Percentiles rank a stretch among this genome's conserved stretches.
Evolutionary conservation across 1,140 invertebrate species (phyloP).

Genomic region (Eciton burchellii): DNA sequence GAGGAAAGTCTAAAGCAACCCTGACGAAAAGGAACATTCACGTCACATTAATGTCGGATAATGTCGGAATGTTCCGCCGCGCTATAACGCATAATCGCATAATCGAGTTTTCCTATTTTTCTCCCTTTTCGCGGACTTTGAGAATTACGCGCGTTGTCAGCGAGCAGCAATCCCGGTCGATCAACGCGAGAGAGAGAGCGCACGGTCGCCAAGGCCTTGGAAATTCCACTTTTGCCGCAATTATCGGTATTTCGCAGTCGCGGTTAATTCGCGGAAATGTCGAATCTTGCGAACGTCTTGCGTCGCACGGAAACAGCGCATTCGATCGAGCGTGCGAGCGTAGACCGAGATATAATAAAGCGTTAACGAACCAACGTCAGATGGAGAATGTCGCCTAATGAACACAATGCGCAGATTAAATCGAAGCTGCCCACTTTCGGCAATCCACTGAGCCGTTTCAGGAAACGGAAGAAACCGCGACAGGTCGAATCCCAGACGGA

Average conservation of each 20-base stretch:
- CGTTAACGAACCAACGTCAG: neutral
- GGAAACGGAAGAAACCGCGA: slow-evolving; percentile 65
- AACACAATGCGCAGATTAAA: slow-evolving; percentile 76
- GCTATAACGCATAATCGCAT: too few species aligned
- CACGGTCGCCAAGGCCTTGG: neutral
- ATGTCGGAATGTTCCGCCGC: too few species aligned
- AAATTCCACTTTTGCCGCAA: neutral
- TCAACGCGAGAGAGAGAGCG: neutral
- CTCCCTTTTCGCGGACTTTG: too few species aligned
- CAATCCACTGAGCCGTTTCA: slow-evolving; percentile 73
- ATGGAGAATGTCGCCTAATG: slow-evolving; percentile 59
- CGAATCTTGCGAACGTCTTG: neutral
- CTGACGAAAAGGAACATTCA: too few species aligned
- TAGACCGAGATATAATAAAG: neutral
- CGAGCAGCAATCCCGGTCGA: too few species aligned
- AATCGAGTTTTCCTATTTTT: too few species aligned
- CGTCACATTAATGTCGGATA: too few species aligned
- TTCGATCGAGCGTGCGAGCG: neutral
- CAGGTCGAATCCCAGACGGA: slow-evolving; percentile 37
- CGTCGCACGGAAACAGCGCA: neutral
- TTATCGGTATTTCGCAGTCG: neutral
- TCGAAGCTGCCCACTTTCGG: slow-evolving; percentile 72
- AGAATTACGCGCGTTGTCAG: too few species aligned
- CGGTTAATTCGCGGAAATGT: slow-evolving; percentile 17
- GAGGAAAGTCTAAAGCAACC: neutral